A percentile compares a stretch with the other conserved stretches of the same genome.
Evolutionary conservation across 2,797 vertebrate species (phyloP).

Genomic region (Pygocentrus nattereri): DNA sequence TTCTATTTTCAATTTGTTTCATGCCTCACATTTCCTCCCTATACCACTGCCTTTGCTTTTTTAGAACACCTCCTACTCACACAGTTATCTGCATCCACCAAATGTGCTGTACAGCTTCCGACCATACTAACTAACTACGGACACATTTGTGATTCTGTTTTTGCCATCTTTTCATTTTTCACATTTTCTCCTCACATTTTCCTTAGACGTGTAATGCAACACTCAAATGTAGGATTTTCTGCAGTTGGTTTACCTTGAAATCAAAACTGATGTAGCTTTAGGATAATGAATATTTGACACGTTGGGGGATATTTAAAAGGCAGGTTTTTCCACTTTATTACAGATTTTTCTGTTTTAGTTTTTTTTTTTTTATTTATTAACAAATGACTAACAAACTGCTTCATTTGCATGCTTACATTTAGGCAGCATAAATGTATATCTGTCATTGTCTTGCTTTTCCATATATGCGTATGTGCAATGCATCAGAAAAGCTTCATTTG

Average conservation of each 20-base stretch:
- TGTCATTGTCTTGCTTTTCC: too few relatives aligned
- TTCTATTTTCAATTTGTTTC: constrained; percentile 14
- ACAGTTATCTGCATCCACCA: constrained; percentile 42
- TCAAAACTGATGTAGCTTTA: not conserved
- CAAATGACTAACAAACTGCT: not conserved
- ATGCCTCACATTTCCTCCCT: constrained; percentile 1
- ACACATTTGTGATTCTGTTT: constrained; percentile 18
- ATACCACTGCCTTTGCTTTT: constrained; percentile 14
- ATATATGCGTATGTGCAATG: too few relatives aligned
- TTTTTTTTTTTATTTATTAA: too few relatives aligned
- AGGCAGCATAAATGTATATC: too few relatives aligned
- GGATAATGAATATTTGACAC: not conserved
- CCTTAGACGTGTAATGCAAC: not conserved
- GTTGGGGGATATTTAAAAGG: not conserved
- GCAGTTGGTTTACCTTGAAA: not conserved
- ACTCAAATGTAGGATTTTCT: not conserved
- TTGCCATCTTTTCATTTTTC: not conserved
- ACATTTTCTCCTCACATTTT: too few relatives aligned
- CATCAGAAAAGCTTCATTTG: too few relatives aligned
- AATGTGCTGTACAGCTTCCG: constrained; percentile 45
- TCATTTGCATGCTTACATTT: not conserved
- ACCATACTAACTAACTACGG: constrained; percentile 23
- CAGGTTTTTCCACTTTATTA: not conserved
- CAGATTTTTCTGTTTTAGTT: not conserved
- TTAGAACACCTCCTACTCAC: constrained; percentile 44